Evolutionary conservation across 2,797 vertebrate species (phyloP), one percentile per base, ranked within the genome.

Genomic region (Scolopax bukidnonensis): DNA sequence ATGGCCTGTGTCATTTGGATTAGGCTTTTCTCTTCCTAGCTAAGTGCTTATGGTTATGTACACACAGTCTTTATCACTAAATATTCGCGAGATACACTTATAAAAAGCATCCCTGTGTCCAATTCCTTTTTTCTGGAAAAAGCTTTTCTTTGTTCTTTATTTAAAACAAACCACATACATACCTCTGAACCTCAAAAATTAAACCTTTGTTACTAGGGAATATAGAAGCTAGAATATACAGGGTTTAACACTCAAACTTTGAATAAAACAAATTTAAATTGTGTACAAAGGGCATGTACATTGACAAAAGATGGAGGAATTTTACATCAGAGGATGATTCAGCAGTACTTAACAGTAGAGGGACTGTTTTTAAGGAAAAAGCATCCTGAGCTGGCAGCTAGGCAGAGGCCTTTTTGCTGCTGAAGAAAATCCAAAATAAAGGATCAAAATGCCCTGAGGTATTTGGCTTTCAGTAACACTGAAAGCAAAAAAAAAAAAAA

Each of bases 361-460:
- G 16, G 27, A n/a, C 25, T 68, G 16, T 84, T 63, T 90, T 87
- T 64, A 89, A 59, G n/a, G 14, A 79, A 79, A 79, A 85, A 79
- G 4, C n/a, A 43, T 73, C 47, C 59, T 53, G 36, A 59, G 12
- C 53, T 83, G 71, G 40, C 79, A 75, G 23, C 56, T 45, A 48
- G 32, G 21, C 47, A 87, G 60, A 65, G 16, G 15, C 14, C 59
- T 71, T 89, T 81, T 82, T 57, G 32, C 28, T 82, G n/a, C 27
- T 93, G 68, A 69, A 68, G 40, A 88, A 88, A 71, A 92, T 73
- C 79, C 57, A 83, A 82, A 82, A 33, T 45, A 85, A 78, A 83
- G 36, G 63, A 70, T 56, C 41, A 57, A 90, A 79, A 86, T 59
- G 19, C 67, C 40, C 43, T 87, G 57, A 50, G 30, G 27, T 71